Percentiles rank a stretch among this genome's conserved stretches.
Conservation (phyloP, 2,888 invertebrate species). For the Sepioteuthis lessoniana region DNA sequence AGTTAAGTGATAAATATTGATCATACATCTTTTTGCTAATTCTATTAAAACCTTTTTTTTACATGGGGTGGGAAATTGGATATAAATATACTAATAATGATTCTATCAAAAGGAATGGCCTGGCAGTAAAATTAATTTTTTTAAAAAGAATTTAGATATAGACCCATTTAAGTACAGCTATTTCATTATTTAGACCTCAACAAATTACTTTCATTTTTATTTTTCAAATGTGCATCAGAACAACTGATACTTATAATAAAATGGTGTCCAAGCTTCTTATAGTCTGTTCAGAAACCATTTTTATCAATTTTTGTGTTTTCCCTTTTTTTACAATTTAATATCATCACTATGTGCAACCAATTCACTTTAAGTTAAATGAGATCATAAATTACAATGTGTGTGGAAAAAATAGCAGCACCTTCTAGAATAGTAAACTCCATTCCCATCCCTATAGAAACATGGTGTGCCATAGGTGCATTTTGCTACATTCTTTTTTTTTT, state of each 20-base stretch:
- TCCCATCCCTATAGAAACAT: background rate
- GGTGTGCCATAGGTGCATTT: background rate
- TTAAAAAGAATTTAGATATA: background rate
- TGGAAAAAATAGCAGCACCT: too few relatives aligned
- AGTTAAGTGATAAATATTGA: background rate
- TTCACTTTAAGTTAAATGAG: background rate
- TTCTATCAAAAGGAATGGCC: background rate
- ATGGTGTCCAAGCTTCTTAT: background rate
- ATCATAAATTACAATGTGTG: background rate
- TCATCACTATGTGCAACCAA: background rate
- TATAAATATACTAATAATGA: background rate
- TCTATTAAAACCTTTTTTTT: background rate
- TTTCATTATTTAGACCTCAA: background rate
- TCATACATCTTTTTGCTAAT: background rate
- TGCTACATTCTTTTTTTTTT: background rate
- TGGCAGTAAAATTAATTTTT: background rate
- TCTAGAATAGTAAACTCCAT: slow-evolving; percentile 24
- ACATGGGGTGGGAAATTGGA: background rate
- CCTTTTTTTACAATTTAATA: background rate
- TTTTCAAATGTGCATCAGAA: background rate
- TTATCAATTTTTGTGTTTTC: background rate
- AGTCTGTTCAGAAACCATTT: background rate
- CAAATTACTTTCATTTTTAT: background rate
- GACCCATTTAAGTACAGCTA: background rate
- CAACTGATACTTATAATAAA: background rate